Evolutionary conservation across 2,888 invertebrate genomes (phyloP).

Genomic region (Campoletis raptor): DNA sequence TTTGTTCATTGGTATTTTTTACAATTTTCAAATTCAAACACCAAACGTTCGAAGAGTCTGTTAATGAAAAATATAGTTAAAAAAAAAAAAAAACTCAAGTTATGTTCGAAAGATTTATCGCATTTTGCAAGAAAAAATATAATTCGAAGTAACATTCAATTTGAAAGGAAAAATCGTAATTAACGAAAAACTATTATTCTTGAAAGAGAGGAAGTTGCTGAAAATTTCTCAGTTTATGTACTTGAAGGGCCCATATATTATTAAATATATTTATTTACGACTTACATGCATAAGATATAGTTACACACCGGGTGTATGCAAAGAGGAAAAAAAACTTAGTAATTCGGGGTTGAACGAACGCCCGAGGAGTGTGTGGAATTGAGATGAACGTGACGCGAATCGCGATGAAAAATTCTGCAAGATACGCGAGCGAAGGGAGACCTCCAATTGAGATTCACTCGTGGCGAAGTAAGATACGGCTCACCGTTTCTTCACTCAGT

Average conservation of each 20-base stretch:
- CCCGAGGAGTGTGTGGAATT: slow-evolving; percentile 66
- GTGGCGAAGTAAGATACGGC: slow-evolving; percentile 53
- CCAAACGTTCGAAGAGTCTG: not conserved
- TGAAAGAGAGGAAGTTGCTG: not conserved
- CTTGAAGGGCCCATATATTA: not conserved
- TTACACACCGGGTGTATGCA: slow-evolving; percentile 54
- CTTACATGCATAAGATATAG: not conserved
- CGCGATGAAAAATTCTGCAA: slow-evolving; percentile 53
- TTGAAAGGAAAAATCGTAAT: not conserved
- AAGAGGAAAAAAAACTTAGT: slow-evolving; percentile 56
- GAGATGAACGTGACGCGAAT: slow-evolving; percentile 68
- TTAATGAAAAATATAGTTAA: not conserved
- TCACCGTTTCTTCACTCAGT: slow-evolving; percentile 43
- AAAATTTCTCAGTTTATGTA: not conserved
- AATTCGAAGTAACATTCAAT: too few species aligned
- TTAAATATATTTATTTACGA: slow-evolving; percentile 10
- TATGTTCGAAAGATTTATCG: too few species aligned
- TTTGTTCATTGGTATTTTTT: not conserved
- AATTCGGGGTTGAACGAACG: slow-evolving; percentile 66
- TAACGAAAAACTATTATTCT: not conserved
- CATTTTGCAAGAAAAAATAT: not conserved
- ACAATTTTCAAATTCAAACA: not conserved
- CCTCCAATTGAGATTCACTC: slow-evolving; percentile 64
- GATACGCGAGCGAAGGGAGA: slow-evolving; percentile 50
- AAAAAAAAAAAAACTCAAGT: not conserved